phyloP scores from a whole-genome alignment of 2,888 invertebrate species.

The Acronicta psi region DNA sequence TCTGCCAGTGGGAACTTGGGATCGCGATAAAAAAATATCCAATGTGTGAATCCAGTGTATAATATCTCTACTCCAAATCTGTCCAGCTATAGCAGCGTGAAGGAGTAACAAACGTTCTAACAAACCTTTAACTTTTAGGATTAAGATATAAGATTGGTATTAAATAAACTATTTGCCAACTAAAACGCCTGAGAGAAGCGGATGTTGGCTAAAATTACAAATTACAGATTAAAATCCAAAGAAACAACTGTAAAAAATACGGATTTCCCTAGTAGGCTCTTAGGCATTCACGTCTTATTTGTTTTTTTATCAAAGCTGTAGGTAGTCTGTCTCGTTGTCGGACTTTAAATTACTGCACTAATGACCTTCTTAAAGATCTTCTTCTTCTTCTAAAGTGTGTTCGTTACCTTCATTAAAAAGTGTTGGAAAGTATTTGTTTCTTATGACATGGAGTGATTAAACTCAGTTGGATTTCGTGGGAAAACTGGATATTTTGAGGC shows the following conservation, averaged over 20 bases:
- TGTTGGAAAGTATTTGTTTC: constrained; percentile 2
- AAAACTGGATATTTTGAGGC: too few relatives aligned
- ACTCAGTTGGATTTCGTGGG: constrained; percentile 1
- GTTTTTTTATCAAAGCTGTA: constrained; percentile 21
- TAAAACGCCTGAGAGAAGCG: constrained; percentile 1
- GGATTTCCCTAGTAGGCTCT: constrained; percentile 19
- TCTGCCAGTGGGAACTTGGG: too few relatives aligned
- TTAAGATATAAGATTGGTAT: not conserved
- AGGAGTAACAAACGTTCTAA: too few relatives aligned
- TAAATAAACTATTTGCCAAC: not conserved
- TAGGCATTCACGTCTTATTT: not conserved
- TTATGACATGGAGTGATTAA: constrained; percentile 1
- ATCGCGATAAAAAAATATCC: too few relatives aligned
- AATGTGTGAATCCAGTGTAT: too few relatives aligned
- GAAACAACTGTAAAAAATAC: constrained; percentile 20
- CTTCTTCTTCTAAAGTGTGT: too few relatives aligned
- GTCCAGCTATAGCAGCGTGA: too few relatives aligned
- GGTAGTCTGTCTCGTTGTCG: constrained; percentile 24
- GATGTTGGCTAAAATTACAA: constrained; percentile 16
- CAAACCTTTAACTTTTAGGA: too few relatives aligned
- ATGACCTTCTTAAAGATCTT: too few relatives aligned
- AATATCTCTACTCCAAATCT: too few relatives aligned
- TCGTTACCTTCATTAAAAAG: constrained; percentile 12
- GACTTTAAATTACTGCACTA: constrained; percentile 24
- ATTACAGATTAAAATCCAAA: constrained; percentile 34